A percentile compares a stretch with the other conserved stretches of the same genome.
Evolutionary conservation across 2,797 vertebrate species (phyloP).

Genomic region (Pangasius mekongensis): DNA sequence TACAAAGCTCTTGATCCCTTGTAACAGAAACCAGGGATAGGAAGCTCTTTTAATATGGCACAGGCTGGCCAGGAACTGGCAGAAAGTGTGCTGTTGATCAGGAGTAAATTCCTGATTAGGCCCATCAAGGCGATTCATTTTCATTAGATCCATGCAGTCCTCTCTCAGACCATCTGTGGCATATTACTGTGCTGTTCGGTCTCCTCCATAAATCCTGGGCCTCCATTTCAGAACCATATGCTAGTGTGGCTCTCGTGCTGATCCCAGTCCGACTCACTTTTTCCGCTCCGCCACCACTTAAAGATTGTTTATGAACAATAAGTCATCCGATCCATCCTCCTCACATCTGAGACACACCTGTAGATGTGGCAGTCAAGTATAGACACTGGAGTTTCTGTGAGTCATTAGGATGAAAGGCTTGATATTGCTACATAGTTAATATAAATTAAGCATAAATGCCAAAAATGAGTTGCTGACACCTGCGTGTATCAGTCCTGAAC

Average conservation of each 20-base stretch:
- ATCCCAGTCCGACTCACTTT: constrained; percentile 57
- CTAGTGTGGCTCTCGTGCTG: constrained; percentile 55
- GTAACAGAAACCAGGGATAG: constrained; percentile 63
- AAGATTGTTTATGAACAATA: constrained; percentile 56
- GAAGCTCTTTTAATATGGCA: constrained; percentile 71
- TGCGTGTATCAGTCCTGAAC: no score
- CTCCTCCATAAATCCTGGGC: constrained; percentile 68
- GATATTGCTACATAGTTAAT: neutral
- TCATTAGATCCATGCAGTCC: constrained; percentile 70
- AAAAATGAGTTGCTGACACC: neutral
- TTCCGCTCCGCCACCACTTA: constrained; percentile 47
- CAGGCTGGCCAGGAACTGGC: constrained; percentile 71
- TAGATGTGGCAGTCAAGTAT: constrained; percentile 20
- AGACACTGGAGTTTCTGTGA: neutral
- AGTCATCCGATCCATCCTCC: constrained; percentile 32
- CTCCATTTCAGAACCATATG: constrained; percentile 76
- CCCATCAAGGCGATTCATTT: constrained; percentile 77
- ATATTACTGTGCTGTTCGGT: constrained; percentile 75
- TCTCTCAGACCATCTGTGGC: constrained; percentile 73
- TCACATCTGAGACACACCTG: constrained; percentile 46
- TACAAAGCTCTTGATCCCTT: constrained; percentile 45
- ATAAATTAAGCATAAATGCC: neutral
- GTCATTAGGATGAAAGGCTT: constrained; percentile 10
- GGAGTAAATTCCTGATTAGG: constrained; percentile 72
- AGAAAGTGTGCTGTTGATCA: constrained; percentile 79